Evolutionary conservation across 2,113 vertebrate genomes (phyloP), one percentile per base, ranked within the genome.

Genomic region (Periophthalmodon schlosseri): DNA sequence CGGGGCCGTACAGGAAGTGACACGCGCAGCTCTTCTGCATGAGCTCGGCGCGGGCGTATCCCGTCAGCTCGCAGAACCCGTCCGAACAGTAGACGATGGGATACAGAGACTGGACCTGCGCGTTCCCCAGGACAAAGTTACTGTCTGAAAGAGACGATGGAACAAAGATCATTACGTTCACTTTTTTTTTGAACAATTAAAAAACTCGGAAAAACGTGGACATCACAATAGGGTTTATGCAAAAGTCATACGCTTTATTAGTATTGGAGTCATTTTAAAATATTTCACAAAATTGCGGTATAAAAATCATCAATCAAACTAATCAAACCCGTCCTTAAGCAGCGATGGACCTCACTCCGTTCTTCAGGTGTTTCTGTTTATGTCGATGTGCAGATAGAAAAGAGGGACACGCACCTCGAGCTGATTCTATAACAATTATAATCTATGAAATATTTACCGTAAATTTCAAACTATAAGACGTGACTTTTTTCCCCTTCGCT

Each of bases 11-110:
- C 85, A 95, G 90, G 90, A 95, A 95, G 82, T 94, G 93, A 78
- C 94, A 95, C 0, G 94, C 93, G 33, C 94, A 95, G 85, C 94
- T 94, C 88, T 95, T 95, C 88, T 95, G 94, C 94, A 95, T 95
- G 79, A 95, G 91, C 82, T 95, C 94, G 0, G 94, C 94, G 0
- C 94, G 93, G 74, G 94, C 94, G 11, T 92, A 95, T 50, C 94
- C 94, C 0, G 93, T 94, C 86, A 95, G 91, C 84, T 95, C 94
- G n/a, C 94, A 95, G 92, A 95, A 95, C 2, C 94, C 94, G 33
- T 95, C 94, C 0, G 94, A 95, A 86, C 94, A 95, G 91, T 95
- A 95, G 28, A 95, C 94, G 16, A 95, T 95, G 64, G 94, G 94
- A 79, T 94, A 95, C 69, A 95, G 91, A 1, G 94, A 94, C 90